These are phyloP conservation scores for Scaptomyza polygonia DNA, from an alignment of 2,888 invertebrate species.

Conservation along the genomic window DNA sequence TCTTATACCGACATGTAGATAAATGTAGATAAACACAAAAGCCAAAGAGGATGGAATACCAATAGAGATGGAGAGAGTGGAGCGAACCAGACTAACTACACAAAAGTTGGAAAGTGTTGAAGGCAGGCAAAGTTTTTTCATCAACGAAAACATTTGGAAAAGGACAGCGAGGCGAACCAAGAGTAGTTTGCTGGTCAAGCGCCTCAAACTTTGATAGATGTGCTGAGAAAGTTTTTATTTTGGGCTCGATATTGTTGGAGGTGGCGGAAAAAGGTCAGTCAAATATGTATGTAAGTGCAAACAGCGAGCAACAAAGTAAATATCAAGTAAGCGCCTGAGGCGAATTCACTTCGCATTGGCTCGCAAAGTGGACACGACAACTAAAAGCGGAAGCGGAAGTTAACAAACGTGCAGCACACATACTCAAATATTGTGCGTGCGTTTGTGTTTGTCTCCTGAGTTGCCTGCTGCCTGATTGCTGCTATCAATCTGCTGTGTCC, in stretches of 20 bases:
- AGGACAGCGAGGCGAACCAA: conserved; percentile 23
- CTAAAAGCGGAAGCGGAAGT: conserved; percentile 79
- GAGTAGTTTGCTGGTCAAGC: conserved; percentile 74
- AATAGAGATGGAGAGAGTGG: neutral
- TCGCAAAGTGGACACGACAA: conserved; percentile 59
- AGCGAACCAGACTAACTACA: conserved; percentile 58
- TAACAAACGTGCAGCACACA: conserved; percentile 58
- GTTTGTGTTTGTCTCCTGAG: conserved; percentile 28
- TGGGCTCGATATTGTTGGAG: conserved; percentile 20
- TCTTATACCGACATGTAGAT: conserved; percentile 32
- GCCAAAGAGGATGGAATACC: conserved; percentile 6
- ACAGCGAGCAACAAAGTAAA: conserved; percentile 76
- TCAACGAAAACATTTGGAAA: conserved; percentile 75
- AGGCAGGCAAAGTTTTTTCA: conserved; percentile 76
- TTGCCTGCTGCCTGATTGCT: conserved; percentile 33
- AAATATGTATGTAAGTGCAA: too few species aligned
- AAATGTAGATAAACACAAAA: conserved; percentile 21
- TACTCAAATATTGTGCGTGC: conserved; percentile 55
- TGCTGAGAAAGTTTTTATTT: conserved; percentile 55
- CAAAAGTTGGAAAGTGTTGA: conserved; percentile 77
- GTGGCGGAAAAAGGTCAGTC: neutral
- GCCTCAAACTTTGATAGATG: conserved; percentile 65
- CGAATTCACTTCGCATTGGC: conserved; percentile 56
- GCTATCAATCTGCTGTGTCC: conserved; percentile 43
- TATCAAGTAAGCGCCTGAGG: conserved; percentile 76